These are phyloP conservation scores for Melieria picta DNA, from an alignment of 2,888 invertebrate genomes.

Conservation along the genomic window DNA sequence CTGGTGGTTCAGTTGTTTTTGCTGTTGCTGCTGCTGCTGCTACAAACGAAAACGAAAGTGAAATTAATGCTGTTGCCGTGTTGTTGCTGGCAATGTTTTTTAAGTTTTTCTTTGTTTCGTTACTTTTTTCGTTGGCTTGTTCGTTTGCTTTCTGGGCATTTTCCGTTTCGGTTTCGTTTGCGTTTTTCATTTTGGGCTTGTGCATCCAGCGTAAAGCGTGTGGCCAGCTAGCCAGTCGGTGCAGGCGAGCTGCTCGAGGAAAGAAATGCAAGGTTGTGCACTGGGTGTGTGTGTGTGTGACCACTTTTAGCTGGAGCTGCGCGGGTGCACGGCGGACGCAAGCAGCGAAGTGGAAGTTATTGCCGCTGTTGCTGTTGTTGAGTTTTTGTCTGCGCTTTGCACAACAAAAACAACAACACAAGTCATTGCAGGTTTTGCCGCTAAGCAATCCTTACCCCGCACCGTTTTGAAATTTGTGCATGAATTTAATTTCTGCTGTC, in stretches of 20 bases:
- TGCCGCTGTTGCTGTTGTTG: not conserved
- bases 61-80: slow-evolving; percentile 43
- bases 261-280: too few relatives aligned
- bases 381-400: not conserved
- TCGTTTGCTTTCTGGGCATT: too few relatives aligned
- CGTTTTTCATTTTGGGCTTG: slow-evolving; percentile 43
- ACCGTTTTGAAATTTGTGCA: too few relatives aligned
- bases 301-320: too few relatives aligned
- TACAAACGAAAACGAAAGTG: slow-evolving; percentile 57
- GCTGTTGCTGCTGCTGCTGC: slow-evolving; percentile 3
- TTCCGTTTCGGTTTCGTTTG: slow-evolving; percentile 32
- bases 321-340: not conserved
- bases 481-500: too few relatives aligned
- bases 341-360: not conserved
- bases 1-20: not conserved
- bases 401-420: too few relatives aligned
- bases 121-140: not conserved
- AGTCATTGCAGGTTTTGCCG: too few relatives aligned
- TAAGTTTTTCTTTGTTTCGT: slow-evolving; percentile 32
- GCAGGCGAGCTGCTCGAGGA: too few relatives aligned
- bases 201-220: slow-evolving; percentile 18
- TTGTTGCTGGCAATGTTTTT: slow-evolving; percentile 10
- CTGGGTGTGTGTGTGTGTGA: too few relatives aligned
- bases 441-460: too few relatives aligned
- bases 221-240: too few relatives aligned